Evolutionary conservation across 1,140 invertebrate genomes (phyloP).

Genomic region (Bicyclus anynana): DNA sequence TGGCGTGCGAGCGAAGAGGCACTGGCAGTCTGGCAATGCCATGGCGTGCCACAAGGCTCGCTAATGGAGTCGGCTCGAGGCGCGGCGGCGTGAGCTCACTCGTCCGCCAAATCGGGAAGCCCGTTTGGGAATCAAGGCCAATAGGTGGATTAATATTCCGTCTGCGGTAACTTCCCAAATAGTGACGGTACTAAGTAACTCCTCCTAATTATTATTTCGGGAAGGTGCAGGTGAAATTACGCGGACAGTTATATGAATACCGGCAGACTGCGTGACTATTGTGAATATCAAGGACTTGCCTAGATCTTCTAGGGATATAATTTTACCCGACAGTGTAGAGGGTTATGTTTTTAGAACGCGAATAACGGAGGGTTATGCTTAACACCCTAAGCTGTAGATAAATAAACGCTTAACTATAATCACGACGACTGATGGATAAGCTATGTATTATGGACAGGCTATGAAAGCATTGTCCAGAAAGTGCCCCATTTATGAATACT

Average conservation of each 20-base stretch:
- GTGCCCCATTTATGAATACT: too few relatives aligned
- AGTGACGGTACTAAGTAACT: constrained; percentile 45
- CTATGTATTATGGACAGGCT: too few relatives aligned
- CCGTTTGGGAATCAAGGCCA: constrained; percentile 72
- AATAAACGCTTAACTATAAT: too few relatives aligned
- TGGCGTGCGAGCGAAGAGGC: constrained; percentile 54
- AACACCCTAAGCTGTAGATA: too few relatives aligned
- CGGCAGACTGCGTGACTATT: constrained; percentile 6
- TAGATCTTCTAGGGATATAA: too few relatives aligned
- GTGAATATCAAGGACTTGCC: background rate
- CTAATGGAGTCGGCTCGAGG: constrained; percentile 41
- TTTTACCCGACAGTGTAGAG: too few relatives aligned
- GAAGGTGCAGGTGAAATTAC: constrained; percentile 46
- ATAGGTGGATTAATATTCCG: constrained; percentile 64
- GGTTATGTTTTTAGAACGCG: too few relatives aligned
- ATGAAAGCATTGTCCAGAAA: too few relatives aligned
- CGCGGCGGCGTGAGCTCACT: constrained; percentile 55
- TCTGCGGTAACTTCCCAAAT: constrained; percentile 56
- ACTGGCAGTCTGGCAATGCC: constrained; percentile 12
- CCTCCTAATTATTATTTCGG: constrained; percentile 65
- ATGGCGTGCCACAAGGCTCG: constrained; percentile 46
- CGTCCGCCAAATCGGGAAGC: constrained; percentile 60
- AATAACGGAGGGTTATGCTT: too few relatives aligned
- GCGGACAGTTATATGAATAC: constrained; percentile 36
- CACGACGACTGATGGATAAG: too few relatives aligned